Evolutionary conservation across 1,140 invertebrate species (phyloP).

Genomic region (Neuroterus valhalla): DNA sequence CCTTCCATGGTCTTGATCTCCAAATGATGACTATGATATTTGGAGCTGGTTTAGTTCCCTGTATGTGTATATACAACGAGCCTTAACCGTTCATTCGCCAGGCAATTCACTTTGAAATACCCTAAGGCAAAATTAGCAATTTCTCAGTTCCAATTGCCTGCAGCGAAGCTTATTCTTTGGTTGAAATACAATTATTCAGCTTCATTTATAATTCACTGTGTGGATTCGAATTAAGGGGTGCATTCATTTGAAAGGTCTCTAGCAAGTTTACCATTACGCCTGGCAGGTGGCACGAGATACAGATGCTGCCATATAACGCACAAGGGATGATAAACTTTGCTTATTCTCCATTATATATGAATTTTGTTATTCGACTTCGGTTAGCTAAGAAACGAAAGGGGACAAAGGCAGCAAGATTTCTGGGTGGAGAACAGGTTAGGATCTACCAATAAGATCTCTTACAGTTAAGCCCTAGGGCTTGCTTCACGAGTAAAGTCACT

Average conservation of each 20-base stretch:
- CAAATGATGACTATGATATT: not conserved
- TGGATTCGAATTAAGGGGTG: slow-evolving; percentile 6
- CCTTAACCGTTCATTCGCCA: slow-evolving; percentile 17
- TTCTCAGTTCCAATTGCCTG: not conserved
- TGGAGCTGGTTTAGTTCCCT: not conserved
- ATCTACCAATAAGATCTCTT: slow-evolving; percentile 37
- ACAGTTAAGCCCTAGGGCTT: slow-evolving; percentile 56
- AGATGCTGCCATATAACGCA: not conserved
- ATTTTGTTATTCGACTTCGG: no score
- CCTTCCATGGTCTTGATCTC: not conserved
- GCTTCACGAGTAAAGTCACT: slow-evolving; percentile 63
- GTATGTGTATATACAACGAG: not conserved
- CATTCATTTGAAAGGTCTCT: not conserved
- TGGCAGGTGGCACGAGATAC: not conserved
- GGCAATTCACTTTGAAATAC: slow-evolving; percentile 6
- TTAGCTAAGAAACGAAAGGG: not conserved
- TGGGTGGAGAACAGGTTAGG: no score
- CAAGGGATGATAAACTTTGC: not conserved
- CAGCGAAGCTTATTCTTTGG: slow-evolving; percentile 20
- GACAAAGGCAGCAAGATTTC: no score
- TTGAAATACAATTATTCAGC: slow-evolving; percentile 22
- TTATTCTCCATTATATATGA: not conserved
- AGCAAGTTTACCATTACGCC: not conserved
- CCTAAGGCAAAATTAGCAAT: slow-evolving; percentile 20
- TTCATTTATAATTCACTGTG: slow-evolving; percentile 11